Conservation (phyloP, 2,888 invertebrate species). For the Catocala fraxini region DNA sequence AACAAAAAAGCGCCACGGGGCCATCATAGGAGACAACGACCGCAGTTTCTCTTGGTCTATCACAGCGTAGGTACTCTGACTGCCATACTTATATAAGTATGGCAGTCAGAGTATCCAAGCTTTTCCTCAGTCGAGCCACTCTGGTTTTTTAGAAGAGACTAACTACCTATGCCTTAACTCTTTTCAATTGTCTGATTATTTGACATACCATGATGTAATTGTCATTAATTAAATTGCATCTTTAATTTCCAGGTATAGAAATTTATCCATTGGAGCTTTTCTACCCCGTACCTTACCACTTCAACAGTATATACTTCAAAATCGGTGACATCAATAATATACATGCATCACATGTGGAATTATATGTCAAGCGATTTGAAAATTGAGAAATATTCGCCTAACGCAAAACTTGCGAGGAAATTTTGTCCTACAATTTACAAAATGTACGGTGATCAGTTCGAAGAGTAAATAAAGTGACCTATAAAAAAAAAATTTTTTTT, state of each 20-base stretch:
- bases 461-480: too few species aligned
- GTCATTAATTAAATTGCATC: not conserved
- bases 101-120: too few species aligned
- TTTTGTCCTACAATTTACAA: constrained; percentile 38
- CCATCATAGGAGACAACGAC: too few species aligned
- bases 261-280: constrained; percentile 88
- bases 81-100: too few species aligned
- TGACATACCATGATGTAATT: not conserved
- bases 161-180: too few species aligned
- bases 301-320: constrained; percentile 72
- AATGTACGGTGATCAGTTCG: too few species aligned
- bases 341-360: constrained; percentile 39
- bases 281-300: constrained; percentile 83
- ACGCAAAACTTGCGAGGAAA: constrained; percentile 42
- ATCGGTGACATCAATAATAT: constrained; percentile 54
- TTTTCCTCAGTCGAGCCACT: too few species aligned
- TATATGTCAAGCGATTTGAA: constrained; percentile 10
- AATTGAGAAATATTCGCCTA: constrained; percentile 37
- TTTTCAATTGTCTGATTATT: not conserved
- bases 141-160: too few species aligned
- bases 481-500: too few species aligned
- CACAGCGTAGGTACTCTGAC: too few species aligned
- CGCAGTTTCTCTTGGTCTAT: too few species aligned
- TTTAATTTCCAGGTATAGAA: constrained; percentile 26
- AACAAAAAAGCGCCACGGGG: too few species aligned